Base-by-base conservation (phyloP, 1,140 invertebrate genomes). In the Drosophila lacertosa region DNA sequence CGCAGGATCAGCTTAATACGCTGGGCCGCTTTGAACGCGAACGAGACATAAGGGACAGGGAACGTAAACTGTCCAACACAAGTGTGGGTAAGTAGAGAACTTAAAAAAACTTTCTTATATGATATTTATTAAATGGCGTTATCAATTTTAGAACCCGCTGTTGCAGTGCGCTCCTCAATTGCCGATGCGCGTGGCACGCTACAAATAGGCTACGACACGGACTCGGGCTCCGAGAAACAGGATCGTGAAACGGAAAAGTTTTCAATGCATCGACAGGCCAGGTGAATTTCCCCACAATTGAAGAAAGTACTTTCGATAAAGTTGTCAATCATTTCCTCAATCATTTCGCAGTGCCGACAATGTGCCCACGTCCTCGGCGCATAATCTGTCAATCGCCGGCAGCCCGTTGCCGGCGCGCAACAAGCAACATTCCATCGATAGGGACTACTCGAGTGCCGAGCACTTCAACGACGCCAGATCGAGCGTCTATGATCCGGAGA, bases 1-100 rank as follows among this genome's bases (percentile, higher is more conserved):
- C 94, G 77, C 96, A 97, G 93, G 96, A 96, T 90, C 94, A 95
- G 60, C 88, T 95, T 42, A 94, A 94, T 91, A 94, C 94, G 78
- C 92, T 94, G 37, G 94, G 94, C 0, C 88, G 93, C 13, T 94
- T 59, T 29, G 66, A 89, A 7, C 90, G 90, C 24, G 74, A 90
- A 15, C 51, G 92, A 79, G 32, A 83, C 7, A 57, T 89, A 15
- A 50, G 92, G 80, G 32, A 83, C 7, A 57, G 79, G 20, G 89
- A 91, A 48, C 92, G 95, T 93, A 89, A 95, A 94, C 81, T 91
- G 93, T 82, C 94, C 93, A 89, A 93, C 94, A 77, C 93, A 93
- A 74, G 94, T 93, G 35, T 93, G 93, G 77, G 95, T 80, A 51
- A 55, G 77, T 77, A 13, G 5, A 6, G n/a, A 0, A 6, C 2